These are phyloP conservation scores for Syngnathus rostellatus DNA, from an alignment of 2,797 vertebrate species.

Conservation along the genomic window DNA sequence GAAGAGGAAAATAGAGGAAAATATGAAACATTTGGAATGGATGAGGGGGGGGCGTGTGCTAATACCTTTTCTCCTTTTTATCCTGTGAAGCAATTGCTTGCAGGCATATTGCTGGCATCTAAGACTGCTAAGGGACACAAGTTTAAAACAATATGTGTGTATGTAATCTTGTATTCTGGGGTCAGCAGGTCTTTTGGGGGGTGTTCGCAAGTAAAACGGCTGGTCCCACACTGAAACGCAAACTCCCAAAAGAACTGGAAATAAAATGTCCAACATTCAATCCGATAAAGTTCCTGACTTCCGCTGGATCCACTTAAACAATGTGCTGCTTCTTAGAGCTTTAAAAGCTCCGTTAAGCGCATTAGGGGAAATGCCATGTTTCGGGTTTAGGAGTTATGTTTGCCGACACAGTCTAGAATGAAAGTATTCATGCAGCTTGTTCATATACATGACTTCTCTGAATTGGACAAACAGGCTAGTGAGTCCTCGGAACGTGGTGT, in stretches of 20 bases:
- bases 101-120: constrained; percentile 29
- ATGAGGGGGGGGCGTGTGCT: constrained; percentile 23
- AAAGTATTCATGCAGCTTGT: constrained; percentile 24
- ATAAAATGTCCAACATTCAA: constrained; percentile 29
- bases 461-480: constrained; percentile 24
- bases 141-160: constrained; percentile 18
- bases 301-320: constrained; percentile 36
- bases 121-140: constrained; percentile 31
- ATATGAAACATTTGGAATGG: constrained; percentile 12
- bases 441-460: constrained; percentile 8
- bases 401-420: constrained; percentile 26
- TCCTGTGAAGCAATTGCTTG: constrained; percentile 20
- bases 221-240: constrained; percentile 5
- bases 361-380: constrained; percentile 34
- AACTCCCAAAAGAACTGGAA: constrained; percentile 26
- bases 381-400: constrained; percentile 13
- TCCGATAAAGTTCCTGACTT: constrained; percentile 18
- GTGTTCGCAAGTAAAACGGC: not conserved
- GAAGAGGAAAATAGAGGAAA: constrained; percentile 20
- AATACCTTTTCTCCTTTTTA: constrained; percentile 21
- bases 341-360: constrained; percentile 30
- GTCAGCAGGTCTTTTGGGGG: not conserved
- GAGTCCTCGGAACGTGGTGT: constrained; percentile 21
- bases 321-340: constrained; percentile 33
- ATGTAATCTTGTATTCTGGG: constrained; percentile 24